These are phyloP conservation scores for Deladenus siricidicola DNA, from an alignment of 2,888 invertebrate genomes.

Conservation along the genomic window DNA sequence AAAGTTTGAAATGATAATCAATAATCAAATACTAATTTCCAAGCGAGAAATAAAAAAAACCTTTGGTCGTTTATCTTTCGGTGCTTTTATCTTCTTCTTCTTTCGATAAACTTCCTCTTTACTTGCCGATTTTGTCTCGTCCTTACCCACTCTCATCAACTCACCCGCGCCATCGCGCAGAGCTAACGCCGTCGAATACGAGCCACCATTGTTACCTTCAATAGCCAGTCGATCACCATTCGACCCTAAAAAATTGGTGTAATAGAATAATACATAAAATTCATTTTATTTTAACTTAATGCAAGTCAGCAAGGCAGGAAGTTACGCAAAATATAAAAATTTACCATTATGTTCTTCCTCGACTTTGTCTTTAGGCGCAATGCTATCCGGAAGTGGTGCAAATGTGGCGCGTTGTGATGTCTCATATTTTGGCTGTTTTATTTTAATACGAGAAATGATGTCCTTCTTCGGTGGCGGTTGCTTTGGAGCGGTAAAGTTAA, in stretches of 20 bases:
- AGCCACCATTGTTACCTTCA: slow-evolving; percentile 32
- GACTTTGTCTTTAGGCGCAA: slow-evolving; percentile 20
- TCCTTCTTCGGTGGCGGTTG: slow-evolving; percentile 16
- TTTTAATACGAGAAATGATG: slow-evolving; percentile 31
- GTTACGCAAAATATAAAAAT: background rate
- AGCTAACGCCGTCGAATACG: slow-evolving; percentile 39
- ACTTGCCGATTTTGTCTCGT: slow-evolving; percentile 20
- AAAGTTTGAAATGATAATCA: too few species aligned
- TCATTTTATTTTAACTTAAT: background rate
- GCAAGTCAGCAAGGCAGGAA: background rate
- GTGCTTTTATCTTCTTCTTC: slow-evolving; percentile 14
- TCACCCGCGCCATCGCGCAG: slow-evolving; percentile 31
- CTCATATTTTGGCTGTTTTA: slow-evolving; percentile 10
- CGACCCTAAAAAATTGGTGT: slow-evolving; percentile 9
- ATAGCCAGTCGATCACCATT: slow-evolving; percentile 31
- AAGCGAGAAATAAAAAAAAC: slow-evolving; percentile 7
- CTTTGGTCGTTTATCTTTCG: slow-evolving; percentile 32
- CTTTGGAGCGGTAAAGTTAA: background rate
- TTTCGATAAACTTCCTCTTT: slow-evolving; percentile 9
- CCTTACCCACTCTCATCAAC: background rate
- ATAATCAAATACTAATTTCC: slow-evolving; percentile 5
- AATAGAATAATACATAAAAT: background rate
- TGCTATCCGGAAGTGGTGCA: slow-evolving; percentile 22
- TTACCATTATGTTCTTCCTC: slow-evolving; percentile 11
- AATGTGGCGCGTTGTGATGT: slow-evolving; percentile 31